Conservation (phyloP, 2,888 invertebrate species). For the Lamellibrachia columna region DNA sequence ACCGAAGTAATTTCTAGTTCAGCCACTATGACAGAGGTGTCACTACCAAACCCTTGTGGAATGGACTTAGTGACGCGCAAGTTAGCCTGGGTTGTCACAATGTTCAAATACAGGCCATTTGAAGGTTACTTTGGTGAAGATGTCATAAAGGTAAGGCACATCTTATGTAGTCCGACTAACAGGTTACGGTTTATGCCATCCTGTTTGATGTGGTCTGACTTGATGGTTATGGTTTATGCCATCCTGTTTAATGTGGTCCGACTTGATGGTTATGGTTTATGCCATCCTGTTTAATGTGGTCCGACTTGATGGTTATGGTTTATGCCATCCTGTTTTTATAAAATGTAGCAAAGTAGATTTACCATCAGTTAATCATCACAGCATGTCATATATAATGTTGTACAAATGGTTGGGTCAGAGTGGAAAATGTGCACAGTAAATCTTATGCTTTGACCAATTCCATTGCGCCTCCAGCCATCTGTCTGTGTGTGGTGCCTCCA, state of each 20-base stretch:
- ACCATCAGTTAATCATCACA: background rate
- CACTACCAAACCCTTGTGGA: background rate
- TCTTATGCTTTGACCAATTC: background rate
- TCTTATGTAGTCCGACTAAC: too few species aligned
- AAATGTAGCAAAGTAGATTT: background rate
- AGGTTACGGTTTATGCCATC: too few species aligned
- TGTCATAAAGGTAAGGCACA: background rate
- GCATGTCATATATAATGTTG: background rate
- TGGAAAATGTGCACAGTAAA: background rate
- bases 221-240: too few species aligned
- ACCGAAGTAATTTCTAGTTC: background rate
- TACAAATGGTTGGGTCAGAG: background rate
- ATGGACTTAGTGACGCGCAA: background rate
- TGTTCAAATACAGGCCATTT: constrained; percentile 4
- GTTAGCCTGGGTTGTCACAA: background rate
- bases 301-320: too few species aligned
- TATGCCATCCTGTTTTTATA: too few species aligned
- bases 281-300: background rate
- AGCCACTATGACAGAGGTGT: background rate
- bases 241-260: too few species aligned
- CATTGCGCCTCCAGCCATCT: too few species aligned
- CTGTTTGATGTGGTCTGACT: too few species aligned
- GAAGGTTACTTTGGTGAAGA: background rate
- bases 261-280: too few species aligned
- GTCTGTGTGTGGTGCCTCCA: too few species aligned